phyloP scores from a whole-genome alignment of 2,113 vertebrate genomes.

The Fregetta grallaria region DNA sequence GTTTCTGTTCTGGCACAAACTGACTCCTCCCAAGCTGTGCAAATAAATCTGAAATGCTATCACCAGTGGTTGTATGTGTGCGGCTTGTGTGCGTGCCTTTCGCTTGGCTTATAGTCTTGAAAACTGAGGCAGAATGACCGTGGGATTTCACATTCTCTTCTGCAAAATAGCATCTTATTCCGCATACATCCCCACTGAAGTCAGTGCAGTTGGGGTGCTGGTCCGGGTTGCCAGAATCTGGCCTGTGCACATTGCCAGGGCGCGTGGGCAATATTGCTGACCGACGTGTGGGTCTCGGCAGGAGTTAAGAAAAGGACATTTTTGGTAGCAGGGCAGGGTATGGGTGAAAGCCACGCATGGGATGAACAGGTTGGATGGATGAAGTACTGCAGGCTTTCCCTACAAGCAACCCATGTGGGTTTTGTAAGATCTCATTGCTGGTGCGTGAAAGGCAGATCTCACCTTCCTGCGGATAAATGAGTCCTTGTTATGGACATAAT shows the following conservation, averaged over 20 bases:
- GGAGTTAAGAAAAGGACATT: not conserved
- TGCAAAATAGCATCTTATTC: not conserved
- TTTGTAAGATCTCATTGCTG: not conserved
- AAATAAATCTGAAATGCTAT: not conserved
- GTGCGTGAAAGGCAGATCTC: not conserved
- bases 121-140: not conserved
- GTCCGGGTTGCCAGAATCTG: not conserved
- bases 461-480: not conserved
- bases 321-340: not conserved
- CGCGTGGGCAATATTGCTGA: fast-evolving
- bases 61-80: not conserved
- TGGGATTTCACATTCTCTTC: not conserved
- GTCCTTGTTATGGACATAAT: not conserved
- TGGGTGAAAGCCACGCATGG: fast-evolving
- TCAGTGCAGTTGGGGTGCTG: too few relatives aligned
- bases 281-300: fast-evolving
- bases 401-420: fast-evolving
- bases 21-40: conserved; percentile 13
- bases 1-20: not conserved
- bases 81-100: not conserved
- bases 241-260: not conserved
- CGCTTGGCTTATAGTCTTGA: not conserved
- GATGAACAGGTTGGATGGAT: not conserved
- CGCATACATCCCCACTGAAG: not conserved
- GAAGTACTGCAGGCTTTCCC: not conserved